Base-by-base conservation (phyloP, 2,888 invertebrate genomes). In the Diarsia dahlii region DNA sequence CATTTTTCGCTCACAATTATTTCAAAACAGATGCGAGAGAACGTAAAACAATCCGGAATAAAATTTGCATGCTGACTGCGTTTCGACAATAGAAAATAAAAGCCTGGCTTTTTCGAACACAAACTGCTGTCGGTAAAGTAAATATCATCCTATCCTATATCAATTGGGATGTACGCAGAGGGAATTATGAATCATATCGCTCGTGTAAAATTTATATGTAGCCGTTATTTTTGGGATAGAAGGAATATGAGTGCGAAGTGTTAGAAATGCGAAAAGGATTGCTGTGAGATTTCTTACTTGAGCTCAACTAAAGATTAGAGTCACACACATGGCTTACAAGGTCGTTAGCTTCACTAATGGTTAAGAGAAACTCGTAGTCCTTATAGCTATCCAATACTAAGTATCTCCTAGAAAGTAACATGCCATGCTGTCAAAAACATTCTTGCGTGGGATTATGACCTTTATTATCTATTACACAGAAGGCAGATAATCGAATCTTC, bases 91-190 rank as follows among this genome's bases (percentile, higher is more conserved):
- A 81, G 80, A 78, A 78, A 87, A 84, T 81, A 87, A 85, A 86
- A 85, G 56, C 62, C 18, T 70, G 64, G 71, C 63, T 66, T 79
- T 60, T 83, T 71, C 46, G 65, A 66, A 70, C 64, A 70, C 64
- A 77, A 83, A 84, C 75, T 81, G 77, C 76, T 74, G 76, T 78
- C 69, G 76, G 76, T 80, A 80, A 84, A 85, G 78, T 85, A 86
- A 87, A 86, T 87, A 87, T 85, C 72, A 87, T 74, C 62, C 79
- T 72, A 60, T 78, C 64, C 78, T 74, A 56, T 78, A 76, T 85
- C 87, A 86, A 84, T 85, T 79, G 87, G 82, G 71, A 70, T 71
- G 77, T 80, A 87, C 85, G 87, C 76, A 74, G 64, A 15, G 71
- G 69, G 87, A 85, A 81, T 84, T 78, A 79, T 85, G 84, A 78